Base-by-base conservation (phyloP, 1,140 invertebrate species). In the Drosophila grimshawi region DNA sequence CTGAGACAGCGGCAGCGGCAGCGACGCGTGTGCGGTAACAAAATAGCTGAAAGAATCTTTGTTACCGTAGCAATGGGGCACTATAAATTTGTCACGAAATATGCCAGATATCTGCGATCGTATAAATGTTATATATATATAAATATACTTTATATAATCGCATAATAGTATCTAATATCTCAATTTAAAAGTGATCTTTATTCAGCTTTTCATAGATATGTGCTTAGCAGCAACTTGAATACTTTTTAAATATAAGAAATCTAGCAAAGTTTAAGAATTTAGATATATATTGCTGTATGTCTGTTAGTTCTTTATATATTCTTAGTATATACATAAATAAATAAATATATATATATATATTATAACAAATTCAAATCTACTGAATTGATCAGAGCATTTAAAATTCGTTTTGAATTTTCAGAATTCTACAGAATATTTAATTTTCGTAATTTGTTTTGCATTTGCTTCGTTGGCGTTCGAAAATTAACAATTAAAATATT, bases 401-500 rank as follows among this genome's bases (percentile, higher is more conserved):
- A 10, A 4, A 5, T 11, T 59, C 19, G 10, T 48, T 45, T 41
- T 10, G 10, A 10, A 41, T 1, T n/a, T 41, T 43, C 3, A n/a
- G 2, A 8, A 43, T n/a, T 43, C 8, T 39, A 2, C 37, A 39
- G 19, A 19, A 19, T 3, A n/a, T 56, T 11, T 2, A 19, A 2
- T 8, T 29, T 41, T 10, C 35, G 11, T 19, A 19, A 33, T 53
- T 61, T 7, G 37, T 29, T 5, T 6, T 37, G 27, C 60, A 49
- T 61, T 65, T 46, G 37, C 5, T 35, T 41, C 56, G 4, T 19
- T 10, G 32, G 39, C 56, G 35, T 55, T 39, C 5, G 49, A 33
- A 62, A 56, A 70, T 49, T 46, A 56, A 66, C 78, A 76, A 80
- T 80, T 55, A 39, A 63, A 61, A 81, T 62, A 63, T 71, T 56